These are phyloP conservation scores for Cyprinodon diabolis DNA, from an alignment of 2,797 vertebrate species.

Conservation along the genomic window DNA sequence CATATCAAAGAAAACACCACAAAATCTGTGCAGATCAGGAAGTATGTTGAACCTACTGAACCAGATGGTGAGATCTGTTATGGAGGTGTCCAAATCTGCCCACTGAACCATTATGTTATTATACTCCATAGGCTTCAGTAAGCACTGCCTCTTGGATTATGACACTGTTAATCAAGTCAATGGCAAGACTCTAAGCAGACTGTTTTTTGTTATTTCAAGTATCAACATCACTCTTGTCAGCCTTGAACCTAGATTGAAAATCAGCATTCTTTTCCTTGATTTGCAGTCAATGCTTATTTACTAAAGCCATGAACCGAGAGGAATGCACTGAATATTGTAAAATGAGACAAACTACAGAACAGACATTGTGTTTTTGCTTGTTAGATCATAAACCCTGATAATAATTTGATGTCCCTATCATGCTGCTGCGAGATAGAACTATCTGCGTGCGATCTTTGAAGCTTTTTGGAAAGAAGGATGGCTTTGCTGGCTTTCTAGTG, in stretches of 20 bases:
- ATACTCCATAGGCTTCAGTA: conserved; percentile 42
- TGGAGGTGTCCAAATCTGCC: conserved; percentile 41
- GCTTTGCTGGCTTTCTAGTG: conserved; percentile 15
- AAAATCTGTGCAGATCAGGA: conserved; percentile 20
- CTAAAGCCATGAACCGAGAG: conserved; percentile 25
- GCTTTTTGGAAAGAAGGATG: conserved; percentile 43
- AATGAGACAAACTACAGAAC: conserved; percentile 11
- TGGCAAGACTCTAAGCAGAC: conserved; percentile 32
- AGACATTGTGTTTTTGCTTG: conserved; percentile 41
- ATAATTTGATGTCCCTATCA: conserved; percentile 28
- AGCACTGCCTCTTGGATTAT: conserved; percentile 48
- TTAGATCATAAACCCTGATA: conserved; percentile 21
- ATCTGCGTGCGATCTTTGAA: conserved; percentile 14
- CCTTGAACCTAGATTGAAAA: conserved; percentile 13
- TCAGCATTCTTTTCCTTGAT: conserved; percentile 16
- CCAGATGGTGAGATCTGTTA: conserved; percentile 39
- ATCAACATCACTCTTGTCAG: conserved; percentile 15
- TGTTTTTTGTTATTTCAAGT: conserved; percentile 36
- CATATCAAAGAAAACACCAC: conserved; percentile 54
- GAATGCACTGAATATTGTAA: conserved; percentile 25
- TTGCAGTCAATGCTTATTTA: conserved; percentile 37
- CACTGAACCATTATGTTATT: conserved; percentile 48
- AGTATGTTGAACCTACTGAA: conserved; percentile 58
- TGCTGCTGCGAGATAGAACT: conserved; percentile 14
- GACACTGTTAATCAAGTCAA: conserved; percentile 59